Percentiles rank a stretch among this genome's conserved stretches.
These are phyloP conservation scores for Melanerpes formicivorus DNA, from an alignment of 2,113 vertebrate species.

Conservation along the genomic window DNA sequence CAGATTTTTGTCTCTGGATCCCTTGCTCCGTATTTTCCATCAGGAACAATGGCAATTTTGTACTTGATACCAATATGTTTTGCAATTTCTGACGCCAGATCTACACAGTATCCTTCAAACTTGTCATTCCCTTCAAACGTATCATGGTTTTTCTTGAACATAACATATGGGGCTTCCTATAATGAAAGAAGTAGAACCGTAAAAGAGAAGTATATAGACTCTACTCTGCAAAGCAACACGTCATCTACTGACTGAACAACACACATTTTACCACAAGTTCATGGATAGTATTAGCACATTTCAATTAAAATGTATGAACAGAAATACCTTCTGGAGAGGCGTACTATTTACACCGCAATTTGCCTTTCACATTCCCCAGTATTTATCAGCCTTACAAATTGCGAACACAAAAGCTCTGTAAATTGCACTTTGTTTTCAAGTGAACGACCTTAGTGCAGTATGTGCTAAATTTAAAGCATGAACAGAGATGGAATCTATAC, in stretches of 20 bases:
- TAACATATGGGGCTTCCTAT: constrained; percentile 99
- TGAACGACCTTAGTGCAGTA: not conserved
- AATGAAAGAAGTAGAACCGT: constrained; percentile 85
- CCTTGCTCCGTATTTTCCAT: constrained; percentile 98
- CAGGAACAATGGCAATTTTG: constrained; percentile 97
- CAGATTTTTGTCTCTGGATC: constrained; percentile 99
- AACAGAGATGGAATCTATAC: not conserved
- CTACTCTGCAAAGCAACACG: constrained; percentile 39
- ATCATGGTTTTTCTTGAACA: constrained; percentile 99
- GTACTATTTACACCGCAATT: not conserved
- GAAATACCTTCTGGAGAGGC: constrained; percentile 9
- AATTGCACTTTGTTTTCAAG: not conserved
- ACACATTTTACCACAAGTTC: not conserved
- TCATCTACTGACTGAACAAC: constrained; percentile 16
- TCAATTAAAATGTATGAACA: constrained; percentile 21
- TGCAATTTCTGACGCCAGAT: constrained; percentile 98
- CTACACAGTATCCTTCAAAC: constrained; percentile 98
- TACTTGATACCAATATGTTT: constrained; percentile 99
- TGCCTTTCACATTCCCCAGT: not conserved
- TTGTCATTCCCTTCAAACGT: constrained; percentile 97
- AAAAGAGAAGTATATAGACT: constrained; percentile 73
- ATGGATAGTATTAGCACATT: not conserved
- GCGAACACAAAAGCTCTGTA: not conserved
- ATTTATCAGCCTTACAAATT: not conserved
- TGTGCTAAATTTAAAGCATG: not conserved